Conservation (phyloP, 53 echinoderm and acorn worm species). For the Actinopyga echinites region DNA sequence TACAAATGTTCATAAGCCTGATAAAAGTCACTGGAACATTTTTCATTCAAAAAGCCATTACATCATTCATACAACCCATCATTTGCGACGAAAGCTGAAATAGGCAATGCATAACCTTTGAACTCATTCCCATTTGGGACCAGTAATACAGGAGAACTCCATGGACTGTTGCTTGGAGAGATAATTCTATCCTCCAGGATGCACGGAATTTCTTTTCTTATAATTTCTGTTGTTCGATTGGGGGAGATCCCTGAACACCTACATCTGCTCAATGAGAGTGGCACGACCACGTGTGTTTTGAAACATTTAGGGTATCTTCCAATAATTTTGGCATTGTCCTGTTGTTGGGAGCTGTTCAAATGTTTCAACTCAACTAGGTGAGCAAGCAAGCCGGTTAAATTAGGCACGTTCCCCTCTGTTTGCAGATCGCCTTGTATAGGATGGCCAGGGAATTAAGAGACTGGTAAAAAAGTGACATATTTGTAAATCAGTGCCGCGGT, state of each 20-base stretch:
- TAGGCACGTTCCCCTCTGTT: constrained; percentile 11
- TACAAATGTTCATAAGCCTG: no score
- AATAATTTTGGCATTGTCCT: no score
- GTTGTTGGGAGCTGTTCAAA: no score
- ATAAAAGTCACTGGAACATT: no score
- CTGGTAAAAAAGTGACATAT: constrained; percentile 36
- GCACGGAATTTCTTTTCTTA: constrained; percentile 29
- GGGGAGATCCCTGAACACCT: no score
- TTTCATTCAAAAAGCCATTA: no score
- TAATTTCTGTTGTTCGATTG: not conserved
- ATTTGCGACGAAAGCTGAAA: no score
- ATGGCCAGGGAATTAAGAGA: constrained; percentile 30
- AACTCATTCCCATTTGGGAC: constrained; percentile 22
- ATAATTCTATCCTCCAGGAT: constrained; percentile 51
- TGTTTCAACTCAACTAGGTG: not conserved
- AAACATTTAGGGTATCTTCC: no score
- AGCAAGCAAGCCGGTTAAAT: constrained; percentile 14
- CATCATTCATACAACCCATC: no score
- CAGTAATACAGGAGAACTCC: constrained; percentile 43
- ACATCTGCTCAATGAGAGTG: no score
- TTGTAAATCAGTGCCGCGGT: constrained; percentile 26
- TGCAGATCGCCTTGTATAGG: constrained; percentile 13
- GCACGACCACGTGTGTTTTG: no score
- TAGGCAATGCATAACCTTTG: no score
- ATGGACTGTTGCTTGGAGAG: constrained; percentile 31